Base-by-base conservation (phyloP, 2,888 invertebrate genomes). In the Ramazzottius varieornatus region DNA sequence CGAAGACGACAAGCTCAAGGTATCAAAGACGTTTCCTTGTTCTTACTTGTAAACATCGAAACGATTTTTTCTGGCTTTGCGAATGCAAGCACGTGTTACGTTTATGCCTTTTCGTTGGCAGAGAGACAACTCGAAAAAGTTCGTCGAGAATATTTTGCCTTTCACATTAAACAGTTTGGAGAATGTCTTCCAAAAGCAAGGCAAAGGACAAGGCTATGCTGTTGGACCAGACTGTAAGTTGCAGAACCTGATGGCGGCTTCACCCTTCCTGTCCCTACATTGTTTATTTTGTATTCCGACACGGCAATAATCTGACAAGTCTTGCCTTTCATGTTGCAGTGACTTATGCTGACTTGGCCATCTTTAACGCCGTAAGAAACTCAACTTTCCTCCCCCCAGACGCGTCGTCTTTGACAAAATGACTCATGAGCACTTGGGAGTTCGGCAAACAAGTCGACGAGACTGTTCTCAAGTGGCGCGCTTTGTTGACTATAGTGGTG, bases 1-100 rank as follows among this genome's bases (percentile, higher is more conserved):
- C 54, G 54, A 54, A 24, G 54, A 54, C 29, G 54, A 54, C 54
- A 54, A 54, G 29, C 54, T 54, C n/a, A 54, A 54, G 54, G 54
- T 54, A 54, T 24, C 13, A 20, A 13, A 40, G n/a, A n/a, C n/a
- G n/a, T n/a, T n/a, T n/a, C n/a, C n/a, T n/a, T n/a, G n/a, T n/a
- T n/a, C n/a, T n/a, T n/a, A n/a, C n/a, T n/a, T n/a, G n/a, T n/a
- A n/a, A n/a, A n/a, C n/a, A n/a, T n/a, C n/a, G n/a, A n/a, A n/a
- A n/a, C n/a, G n/a, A n/a, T n/a, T n/a, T n/a, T n/a, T n/a, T n/a
- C 8, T 40, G 40, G 8, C 40, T 13, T 13, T 40, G 40, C 8
- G 8, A 20, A 20, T 40, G 8, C 40, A 20, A 20, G 20, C 40
- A 13, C 40, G 40, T 40, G 8, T 40, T 40, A 40, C 20, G 8